phyloP scores from a whole-genome alignment of 2,797 vertebrate species.

The Buphagus erythrorhynchus region DNA sequence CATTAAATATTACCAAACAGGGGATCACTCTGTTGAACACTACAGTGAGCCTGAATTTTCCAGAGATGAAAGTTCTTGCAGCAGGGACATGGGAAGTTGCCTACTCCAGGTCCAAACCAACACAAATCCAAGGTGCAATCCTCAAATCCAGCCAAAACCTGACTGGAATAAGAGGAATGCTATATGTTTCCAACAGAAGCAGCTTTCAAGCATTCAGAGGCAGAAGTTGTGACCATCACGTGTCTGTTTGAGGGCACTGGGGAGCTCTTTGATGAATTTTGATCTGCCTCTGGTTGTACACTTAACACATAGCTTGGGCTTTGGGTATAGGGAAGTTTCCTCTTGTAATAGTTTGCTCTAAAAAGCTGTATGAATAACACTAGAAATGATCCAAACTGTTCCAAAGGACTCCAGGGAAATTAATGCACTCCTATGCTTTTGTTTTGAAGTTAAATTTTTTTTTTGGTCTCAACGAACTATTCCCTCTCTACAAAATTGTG shows the following conservation, averaged over 20 bases:
- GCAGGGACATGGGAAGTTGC: background rate
- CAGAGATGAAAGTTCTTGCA: background rate
- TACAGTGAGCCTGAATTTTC: background rate
- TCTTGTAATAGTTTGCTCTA: background rate
- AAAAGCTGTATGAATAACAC: background rate
- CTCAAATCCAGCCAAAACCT: background rate
- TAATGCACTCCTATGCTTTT: background rate
- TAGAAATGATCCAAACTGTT: background rate
- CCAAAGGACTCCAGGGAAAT: conserved; percentile 47
- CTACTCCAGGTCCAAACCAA: background rate
- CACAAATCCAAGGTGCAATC: background rate
- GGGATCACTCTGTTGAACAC: background rate
- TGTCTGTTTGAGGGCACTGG: background rate
- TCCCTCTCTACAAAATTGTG: background rate
- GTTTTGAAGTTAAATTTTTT: background rate
- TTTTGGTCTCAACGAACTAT: background rate
- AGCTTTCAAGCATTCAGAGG: background rate
- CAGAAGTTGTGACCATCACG: background rate
- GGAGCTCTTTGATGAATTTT: background rate
- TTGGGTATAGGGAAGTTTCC: background rate
- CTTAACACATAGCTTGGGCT: background rate
- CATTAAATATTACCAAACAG: fast-evolving
- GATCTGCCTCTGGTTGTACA: background rate
- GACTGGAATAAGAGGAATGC: background rate
- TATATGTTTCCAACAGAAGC: background rate